Evolutionary conservation across 2,888 invertebrate species (phyloP).

Genomic region (Linnaemya tessellans): DNA sequence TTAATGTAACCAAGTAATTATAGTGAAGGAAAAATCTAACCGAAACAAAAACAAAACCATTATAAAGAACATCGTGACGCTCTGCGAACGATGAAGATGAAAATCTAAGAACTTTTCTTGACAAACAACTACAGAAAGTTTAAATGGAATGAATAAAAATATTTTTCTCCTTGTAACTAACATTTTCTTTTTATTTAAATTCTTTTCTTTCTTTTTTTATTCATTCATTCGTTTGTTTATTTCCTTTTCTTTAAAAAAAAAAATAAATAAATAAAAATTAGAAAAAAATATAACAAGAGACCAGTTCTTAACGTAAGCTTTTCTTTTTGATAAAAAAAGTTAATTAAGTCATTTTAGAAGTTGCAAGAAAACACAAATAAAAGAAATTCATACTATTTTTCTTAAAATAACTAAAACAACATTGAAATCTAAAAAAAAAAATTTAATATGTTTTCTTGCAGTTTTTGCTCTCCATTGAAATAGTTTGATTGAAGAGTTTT

Average conservation of each 20-base stretch:
- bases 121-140: constrained; percentile 17
- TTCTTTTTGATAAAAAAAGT: constrained; percentile 42
- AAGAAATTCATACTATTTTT: constrained; percentile 1
- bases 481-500: constrained; percentile 12
- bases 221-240: constrained; percentile 25
- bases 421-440: neutral
- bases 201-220: neutral
- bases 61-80: constrained; percentile 48
- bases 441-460: constrained; percentile 1
- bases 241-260: too few relatives aligned
- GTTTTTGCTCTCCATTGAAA: neutral
- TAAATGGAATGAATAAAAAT: constrained; percentile 43
- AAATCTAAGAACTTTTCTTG: constrained; percentile 48
- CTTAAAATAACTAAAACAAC: constrained; percentile 13
- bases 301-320: constrained; percentile 46
- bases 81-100: constrained; percentile 44
- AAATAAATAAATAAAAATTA: too few relatives aligned
- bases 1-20: constrained; percentile 64
- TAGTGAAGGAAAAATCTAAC: constrained; percentile 52
- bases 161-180: constrained; percentile 22
- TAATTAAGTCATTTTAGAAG: constrained; percentile 63
- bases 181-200: constrained; percentile 22
- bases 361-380: constrained; percentile 26
- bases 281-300: constrained; percentile 18
- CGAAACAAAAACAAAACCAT: constrained; percentile 56